A percentile compares a stretch with the other conserved stretches of the same genome.
phyloP scores from a whole-genome alignment of 1,140 invertebrate species.

The Nymphalis io region DNA sequence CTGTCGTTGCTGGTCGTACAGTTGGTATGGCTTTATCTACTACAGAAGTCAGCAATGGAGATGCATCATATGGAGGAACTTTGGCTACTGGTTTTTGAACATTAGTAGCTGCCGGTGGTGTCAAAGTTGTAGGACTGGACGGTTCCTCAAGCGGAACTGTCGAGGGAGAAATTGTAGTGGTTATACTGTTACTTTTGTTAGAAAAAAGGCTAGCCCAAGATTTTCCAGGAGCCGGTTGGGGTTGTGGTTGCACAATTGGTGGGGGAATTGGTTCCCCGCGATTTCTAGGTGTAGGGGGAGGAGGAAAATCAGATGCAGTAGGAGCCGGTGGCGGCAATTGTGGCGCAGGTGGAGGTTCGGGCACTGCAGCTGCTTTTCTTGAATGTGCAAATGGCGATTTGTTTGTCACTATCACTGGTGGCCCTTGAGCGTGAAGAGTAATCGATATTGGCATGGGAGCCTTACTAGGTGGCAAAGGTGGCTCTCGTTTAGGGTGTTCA shows the following conservation, averaged over 20 bases:
- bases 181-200: constrained; percentile 51
- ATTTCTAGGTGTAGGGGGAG: constrained; percentile 73
- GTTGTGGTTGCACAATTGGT: constrained; percentile 57
- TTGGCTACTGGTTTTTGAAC: constrained; percentile 82
- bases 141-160: constrained; percentile 54
- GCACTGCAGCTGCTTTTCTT: constrained; percentile 57
- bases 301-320: constrained; percentile 77
- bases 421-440: constrained; percentile 63
- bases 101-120: constrained; percentile 52
- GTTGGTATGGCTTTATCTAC: constrained; percentile 54
- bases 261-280: constrained; percentile 59
- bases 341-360: constrained; percentile 60
- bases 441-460: constrained; percentile 73
- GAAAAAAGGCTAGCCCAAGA: constrained; percentile 79
- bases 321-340: constrained; percentile 72
- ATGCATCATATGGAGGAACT: constrained; percentile 81
- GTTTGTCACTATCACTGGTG: constrained; percentile 70
- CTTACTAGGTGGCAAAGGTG: constrained; percentile 68
- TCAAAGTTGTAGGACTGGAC: constrained; percentile 55
- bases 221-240: constrained; percentile 67
- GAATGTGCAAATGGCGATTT: constrained; percentile 76
- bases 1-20: constrained; percentile 38
- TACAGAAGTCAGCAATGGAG: constrained; percentile 59
- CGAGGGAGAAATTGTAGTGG: constrained; percentile 41
- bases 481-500: constrained; percentile 62